phyloP scores from a whole-genome alignment of 2,113 vertebrate species.

The Scortum barcoo region DNA sequence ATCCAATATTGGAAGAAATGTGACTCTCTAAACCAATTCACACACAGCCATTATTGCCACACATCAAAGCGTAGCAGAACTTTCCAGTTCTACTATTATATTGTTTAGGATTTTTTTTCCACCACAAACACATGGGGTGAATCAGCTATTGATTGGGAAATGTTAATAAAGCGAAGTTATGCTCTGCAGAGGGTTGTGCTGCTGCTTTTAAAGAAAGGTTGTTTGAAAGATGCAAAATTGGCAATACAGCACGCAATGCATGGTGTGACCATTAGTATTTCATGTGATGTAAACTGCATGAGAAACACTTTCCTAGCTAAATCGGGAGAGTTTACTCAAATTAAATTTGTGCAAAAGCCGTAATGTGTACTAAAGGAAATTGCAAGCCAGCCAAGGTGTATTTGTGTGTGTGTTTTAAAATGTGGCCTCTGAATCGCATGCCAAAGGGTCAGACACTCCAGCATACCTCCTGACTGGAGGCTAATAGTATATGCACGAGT shows the following conservation, averaged over 20 bases:
- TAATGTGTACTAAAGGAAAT: not conserved
- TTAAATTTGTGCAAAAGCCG: not conserved
- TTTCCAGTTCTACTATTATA: not conserved
- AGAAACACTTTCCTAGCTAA: not conserved
- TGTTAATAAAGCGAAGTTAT: not conserved
- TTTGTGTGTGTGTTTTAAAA: constrained; percentile 3
- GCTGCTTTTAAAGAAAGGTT: not conserved
- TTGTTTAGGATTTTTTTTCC: not conserved
- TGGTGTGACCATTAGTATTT: constrained; percentile 32
- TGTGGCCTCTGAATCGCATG: not conserved
- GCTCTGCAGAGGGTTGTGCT: not conserved
- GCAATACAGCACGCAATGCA: constrained; percentile 19
- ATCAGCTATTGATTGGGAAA: not conserved
- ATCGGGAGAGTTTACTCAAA: not conserved
- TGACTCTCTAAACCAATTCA: constrained; percentile 9
- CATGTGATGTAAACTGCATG: not conserved
- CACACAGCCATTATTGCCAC: not conserved
- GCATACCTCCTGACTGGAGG: constrained; percentile 15
- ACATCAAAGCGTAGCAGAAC: not conserved
- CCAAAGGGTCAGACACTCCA: constrained; percentile 28
- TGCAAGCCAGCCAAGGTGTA: not conserved
- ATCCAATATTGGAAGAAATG: not conserved
- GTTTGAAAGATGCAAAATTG: not conserved
- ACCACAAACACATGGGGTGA: not conserved
- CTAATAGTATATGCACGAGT: constrained; percentile 30